phyloP scores from a whole-genome alignment of 2,888 invertebrate genomes.

The Beris chalybata region DNA sequence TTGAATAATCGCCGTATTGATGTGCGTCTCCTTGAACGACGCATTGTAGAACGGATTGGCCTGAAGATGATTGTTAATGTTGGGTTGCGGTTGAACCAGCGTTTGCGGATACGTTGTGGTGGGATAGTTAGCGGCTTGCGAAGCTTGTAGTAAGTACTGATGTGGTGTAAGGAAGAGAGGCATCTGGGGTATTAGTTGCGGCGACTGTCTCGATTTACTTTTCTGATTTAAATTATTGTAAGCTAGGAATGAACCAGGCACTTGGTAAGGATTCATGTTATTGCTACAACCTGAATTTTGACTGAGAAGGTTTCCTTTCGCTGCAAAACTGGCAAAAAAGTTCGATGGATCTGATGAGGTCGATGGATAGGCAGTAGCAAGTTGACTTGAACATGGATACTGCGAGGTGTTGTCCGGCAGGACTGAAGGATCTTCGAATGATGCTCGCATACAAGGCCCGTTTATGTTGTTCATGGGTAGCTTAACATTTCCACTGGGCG shows the following conservation, averaged over 20 bases:
- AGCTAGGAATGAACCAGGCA: constrained; percentile 19
- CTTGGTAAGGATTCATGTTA: constrained; percentile 16
- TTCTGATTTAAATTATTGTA: constrained; percentile 18
- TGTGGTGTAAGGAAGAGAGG: constrained; percentile 7
- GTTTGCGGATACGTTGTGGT: constrained; percentile 8
- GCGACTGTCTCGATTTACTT: background rate
- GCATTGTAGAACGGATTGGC: constrained; percentile 12
- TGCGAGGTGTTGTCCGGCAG: background rate
- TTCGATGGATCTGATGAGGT: background rate
- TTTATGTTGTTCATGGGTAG: background rate
- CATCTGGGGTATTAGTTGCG: background rate
- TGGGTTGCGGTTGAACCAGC: background rate
- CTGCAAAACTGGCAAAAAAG: background rate
- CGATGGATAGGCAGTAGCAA: background rate
- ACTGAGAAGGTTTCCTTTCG: constrained; percentile 1
- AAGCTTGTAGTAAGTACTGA: constrained; percentile 21
- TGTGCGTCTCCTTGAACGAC: constrained; percentile 12
- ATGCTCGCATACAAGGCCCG: background rate
- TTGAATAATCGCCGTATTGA: constrained; percentile 18
- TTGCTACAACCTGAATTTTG: background rate
- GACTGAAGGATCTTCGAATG: constrained; percentile 13
- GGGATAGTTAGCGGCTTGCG: constrained; percentile 2
- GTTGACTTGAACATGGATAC: constrained; percentile 1
- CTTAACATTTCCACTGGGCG: background rate
- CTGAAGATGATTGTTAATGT: constrained; percentile 1